Evolutionary conservation across 2,888 invertebrate genomes (phyloP).

Genomic region (Petrolisthes cinctipes): DNA sequence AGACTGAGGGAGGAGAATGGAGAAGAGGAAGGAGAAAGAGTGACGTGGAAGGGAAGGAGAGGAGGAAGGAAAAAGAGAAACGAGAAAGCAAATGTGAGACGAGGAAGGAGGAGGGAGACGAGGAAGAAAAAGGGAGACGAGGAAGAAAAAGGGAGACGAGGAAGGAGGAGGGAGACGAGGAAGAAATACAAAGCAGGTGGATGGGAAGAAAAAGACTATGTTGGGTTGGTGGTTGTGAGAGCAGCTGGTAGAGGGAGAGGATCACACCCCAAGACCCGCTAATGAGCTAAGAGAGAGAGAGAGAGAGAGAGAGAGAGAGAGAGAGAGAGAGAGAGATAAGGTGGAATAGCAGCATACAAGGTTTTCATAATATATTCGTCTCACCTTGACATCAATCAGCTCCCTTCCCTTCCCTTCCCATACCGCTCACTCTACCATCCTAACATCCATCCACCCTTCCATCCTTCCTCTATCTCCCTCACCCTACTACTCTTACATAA

Average conservation of each 20-base stretch:
- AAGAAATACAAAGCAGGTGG: slow-evolving; percentile 44
- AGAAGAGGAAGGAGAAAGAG: neutral
- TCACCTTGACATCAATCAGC: neutral
- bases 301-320: slow-evolving; percentile 8
- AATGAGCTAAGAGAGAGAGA: slow-evolving; percentile 24
- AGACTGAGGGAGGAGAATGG: neutral
- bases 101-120: neutral
- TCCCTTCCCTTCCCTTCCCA: neutral
- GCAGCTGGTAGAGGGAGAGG: slow-evolving; percentile 41
- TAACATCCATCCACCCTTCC: neutral
- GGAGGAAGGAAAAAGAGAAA: neutral
- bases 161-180: neutral
- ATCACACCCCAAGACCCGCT: slow-evolving; percentile 35
- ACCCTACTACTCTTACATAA: neutral
- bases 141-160: too few relatives aligned
- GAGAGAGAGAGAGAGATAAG: slow-evolving; percentile 9
- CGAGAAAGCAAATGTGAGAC: neutral
- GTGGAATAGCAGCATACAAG: neutral
- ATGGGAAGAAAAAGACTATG: slow-evolving; percentile 28
- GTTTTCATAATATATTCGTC: neutral
- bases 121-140: too few relatives aligned
- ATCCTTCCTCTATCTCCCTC: neutral
- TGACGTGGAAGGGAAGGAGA: neutral
- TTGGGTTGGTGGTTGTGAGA: slow-evolving; percentile 35
- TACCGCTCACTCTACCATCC: neutral